Percentiles rank a stretch among this genome's conserved stretches.
These are phyloP conservation scores for Conopomorpha cramerella DNA, from an alignment of 1,140 invertebrate species.

Conservation along the genomic window DNA sequence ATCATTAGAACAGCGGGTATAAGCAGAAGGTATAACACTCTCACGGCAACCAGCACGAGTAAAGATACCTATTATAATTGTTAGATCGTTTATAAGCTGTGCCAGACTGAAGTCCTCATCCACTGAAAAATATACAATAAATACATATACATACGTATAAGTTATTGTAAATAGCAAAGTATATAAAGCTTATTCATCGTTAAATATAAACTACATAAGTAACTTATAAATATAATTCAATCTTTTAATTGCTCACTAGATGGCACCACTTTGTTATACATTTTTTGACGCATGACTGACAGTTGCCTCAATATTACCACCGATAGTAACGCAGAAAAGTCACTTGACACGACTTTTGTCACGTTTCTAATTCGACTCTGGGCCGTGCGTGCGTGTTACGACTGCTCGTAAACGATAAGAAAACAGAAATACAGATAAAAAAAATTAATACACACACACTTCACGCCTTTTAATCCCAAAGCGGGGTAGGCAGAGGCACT, in stretches of 20 bases:
- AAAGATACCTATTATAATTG: conserved; percentile 71
- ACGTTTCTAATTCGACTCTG: too few relatives aligned
- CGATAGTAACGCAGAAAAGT: neutral
- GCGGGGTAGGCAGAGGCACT: too few relatives aligned
- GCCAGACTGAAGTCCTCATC: conserved; percentile 75
- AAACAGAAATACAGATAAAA: too few relatives aligned
- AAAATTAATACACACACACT: too few relatives aligned
- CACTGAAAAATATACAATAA: conserved; percentile 67
- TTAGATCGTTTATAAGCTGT: conserved; percentile 73
- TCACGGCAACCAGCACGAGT: too few relatives aligned
- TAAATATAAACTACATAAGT: conserved; percentile 9
- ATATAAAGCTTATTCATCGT: neutral
- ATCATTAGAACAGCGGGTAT: too few relatives aligned
- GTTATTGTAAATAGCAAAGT: neutral
- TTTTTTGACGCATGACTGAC: neutral
- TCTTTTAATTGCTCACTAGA: too few relatives aligned
- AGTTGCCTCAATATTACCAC: neutral
- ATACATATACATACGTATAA: conserved; percentile 6
- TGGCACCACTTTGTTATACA: too few relatives aligned
- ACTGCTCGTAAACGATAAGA: too few relatives aligned
- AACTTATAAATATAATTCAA: conserved; percentile 6
- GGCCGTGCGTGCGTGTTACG: too few relatives aligned
- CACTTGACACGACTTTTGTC: neutral
- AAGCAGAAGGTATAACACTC: too few relatives aligned
- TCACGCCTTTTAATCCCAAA: too few relatives aligned